Conservation (phyloP, 2,797 vertebrate genomes). For the Catamblyrhynchus diadema region DNA sequence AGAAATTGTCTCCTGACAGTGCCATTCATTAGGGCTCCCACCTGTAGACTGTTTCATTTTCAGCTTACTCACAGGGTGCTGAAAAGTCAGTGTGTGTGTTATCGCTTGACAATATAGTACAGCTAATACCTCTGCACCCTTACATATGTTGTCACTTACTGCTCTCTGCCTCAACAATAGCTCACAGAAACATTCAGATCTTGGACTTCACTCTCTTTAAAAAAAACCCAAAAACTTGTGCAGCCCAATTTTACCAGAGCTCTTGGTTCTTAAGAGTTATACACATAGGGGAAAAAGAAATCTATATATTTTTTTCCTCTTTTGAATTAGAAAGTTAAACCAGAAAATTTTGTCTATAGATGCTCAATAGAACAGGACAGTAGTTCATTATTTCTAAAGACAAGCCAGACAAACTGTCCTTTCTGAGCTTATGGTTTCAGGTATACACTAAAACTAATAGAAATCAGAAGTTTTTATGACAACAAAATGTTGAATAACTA, state of each 20-base stretch:
- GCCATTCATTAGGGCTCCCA: conserved; percentile 45
- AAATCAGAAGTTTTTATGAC: background rate
- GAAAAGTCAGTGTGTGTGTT: conserved; percentile 52
- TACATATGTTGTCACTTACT: background rate
- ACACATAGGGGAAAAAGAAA: background rate
- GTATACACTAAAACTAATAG: background rate
- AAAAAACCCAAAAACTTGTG: background rate
- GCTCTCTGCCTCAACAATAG: conserved; percentile 6
- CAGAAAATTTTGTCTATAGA: background rate
- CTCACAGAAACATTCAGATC: background rate
- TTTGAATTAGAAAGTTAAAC: background rate
- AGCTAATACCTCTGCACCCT: conserved; percentile 8
- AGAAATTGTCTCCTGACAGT: conserved; percentile 43
- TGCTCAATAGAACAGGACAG: background rate
- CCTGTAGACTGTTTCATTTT: conserved; percentile 63
- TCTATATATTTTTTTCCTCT: background rate
- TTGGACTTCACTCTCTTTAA: background rate
- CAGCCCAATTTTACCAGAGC: background rate
- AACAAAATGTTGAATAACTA: background rate
- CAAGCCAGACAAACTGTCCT: background rate
- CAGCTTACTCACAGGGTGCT: conserved; percentile 41
- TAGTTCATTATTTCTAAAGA: background rate
- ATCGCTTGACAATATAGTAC: conserved; percentile 54
- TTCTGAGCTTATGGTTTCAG: background rate
- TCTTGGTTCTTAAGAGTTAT: background rate